Conservation (phyloP, 2,797 vertebrate species). For the Pangasius mekongensis region DNA sequence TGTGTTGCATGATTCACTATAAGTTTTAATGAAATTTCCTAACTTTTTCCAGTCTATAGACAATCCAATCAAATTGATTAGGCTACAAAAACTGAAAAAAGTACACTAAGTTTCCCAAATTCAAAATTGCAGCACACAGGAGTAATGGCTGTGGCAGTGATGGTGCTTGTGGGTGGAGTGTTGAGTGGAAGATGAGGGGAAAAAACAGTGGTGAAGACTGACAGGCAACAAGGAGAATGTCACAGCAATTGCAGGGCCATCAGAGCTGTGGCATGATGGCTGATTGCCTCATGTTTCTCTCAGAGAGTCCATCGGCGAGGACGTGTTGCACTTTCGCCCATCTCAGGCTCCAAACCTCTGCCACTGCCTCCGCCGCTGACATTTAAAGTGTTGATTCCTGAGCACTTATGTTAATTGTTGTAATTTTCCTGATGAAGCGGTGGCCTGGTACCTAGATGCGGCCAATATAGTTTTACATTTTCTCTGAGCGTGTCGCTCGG, state of each 20-base stretch:
- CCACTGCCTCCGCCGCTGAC: constrained; percentile 90
- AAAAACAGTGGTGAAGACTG: constrained; percentile 88
- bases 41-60: constrained; percentile 12
- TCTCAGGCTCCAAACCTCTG: constrained; percentile 86
- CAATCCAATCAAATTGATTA: constrained; percentile 15
- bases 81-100: constrained; percentile 13
- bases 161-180: constrained; percentile 38
- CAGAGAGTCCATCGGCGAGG: constrained; percentile 90
- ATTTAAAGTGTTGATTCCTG: constrained; percentile 99
- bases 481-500: constrained; percentile 92
- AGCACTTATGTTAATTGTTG: constrained; percentile 99
- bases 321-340: constrained; percentile 89
- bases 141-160: constrained; percentile 17
- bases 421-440: constrained; percentile 99
- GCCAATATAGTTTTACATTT: constrained; percentile 99
- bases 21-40: constrained; percentile 8
- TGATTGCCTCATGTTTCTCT: constrained; percentile 97
- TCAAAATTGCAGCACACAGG: constrained; percentile 19
- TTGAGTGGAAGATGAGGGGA: constrained; percentile 53
- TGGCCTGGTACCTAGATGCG: constrained; percentile 99
- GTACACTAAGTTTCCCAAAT: constrained; percentile 11
- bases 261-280: constrained; percentile 92
- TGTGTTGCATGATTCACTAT: not conserved
- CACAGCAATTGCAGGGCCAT: constrained; percentile 99
- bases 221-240: constrained; percentile 97